These are phyloP conservation scores for Leucopsar rothschildi DNA, from an alignment of 2,113 vertebrate genomes.

Conservation along the genomic window DNA sequence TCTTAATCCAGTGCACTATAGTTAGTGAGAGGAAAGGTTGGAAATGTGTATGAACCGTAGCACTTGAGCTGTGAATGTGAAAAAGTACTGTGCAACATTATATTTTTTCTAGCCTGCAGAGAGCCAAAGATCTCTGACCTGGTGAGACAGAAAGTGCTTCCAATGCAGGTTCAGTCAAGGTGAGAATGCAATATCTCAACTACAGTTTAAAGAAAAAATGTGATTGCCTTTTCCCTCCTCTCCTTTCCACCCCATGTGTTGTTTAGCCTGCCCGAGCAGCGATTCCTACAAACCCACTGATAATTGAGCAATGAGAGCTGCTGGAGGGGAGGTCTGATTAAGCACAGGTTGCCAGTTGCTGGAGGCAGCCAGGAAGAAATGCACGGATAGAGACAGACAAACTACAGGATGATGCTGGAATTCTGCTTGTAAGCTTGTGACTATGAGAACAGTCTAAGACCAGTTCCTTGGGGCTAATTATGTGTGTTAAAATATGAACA, in stretches of 20 bases:
- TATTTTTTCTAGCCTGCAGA: conserved; percentile 83
- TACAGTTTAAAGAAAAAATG: conserved; percentile 5
- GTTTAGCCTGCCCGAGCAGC: not conserved
- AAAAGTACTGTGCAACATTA: conserved; percentile 12
- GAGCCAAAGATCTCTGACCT: conserved; percentile 94
- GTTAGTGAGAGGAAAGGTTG: not conserved
- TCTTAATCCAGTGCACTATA: not conserved
- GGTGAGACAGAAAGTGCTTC: conserved; percentile 88
- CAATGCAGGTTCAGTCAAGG: conserved; percentile 87
- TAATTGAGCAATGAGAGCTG: not conserved
- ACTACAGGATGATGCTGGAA: not conserved
- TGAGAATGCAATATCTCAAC: conserved; percentile 64
- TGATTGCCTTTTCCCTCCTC: not conserved
- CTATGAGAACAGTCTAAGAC: not conserved
- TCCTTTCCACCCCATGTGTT: not conserved
- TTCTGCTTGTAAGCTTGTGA: not conserved
- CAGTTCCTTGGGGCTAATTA: not conserved
- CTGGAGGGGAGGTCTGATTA: conserved; percentile 5
- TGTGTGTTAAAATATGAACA: not conserved
- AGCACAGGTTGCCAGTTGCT: not conserved
- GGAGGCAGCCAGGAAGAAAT: not conserved
- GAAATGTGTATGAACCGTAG: not conserved
- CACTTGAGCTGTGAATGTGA: not conserved
- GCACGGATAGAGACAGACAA: not conserved
- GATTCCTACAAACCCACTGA: not conserved